Evolutionary conservation across 2,888 invertebrate genomes (phyloP), one percentile per base, ranked within the genome.

Genomic region (Sesia apiformis): DNA sequence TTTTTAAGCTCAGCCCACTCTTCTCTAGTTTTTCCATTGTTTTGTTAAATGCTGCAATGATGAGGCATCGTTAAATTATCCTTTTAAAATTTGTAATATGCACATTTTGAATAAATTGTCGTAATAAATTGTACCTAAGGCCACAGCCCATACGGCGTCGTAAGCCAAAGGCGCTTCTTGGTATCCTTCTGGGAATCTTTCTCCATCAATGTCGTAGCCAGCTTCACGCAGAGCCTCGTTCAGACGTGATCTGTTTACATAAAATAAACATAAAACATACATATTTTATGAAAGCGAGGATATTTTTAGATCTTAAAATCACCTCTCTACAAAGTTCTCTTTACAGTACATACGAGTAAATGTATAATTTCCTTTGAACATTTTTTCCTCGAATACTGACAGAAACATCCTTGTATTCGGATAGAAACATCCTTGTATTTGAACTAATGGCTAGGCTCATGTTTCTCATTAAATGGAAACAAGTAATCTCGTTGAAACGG

Each of bases 101-200:
- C 0, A n/a, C 5, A 5, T 43, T 5, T 43, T 1, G 5, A 43
- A 43, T 5, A 43, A n/a, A 43, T 43, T 5, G 8, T 43, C 6
- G 8, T 43, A 43, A 8, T 52, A 52, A 23, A 23, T 23, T 23
- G 38, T 84, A 95, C 95, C 98, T 73, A 99, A 89, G 46, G 99
- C 99, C 41, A 99, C 95, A 49, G 99, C 97, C 99, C 99, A 99
- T 52, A 99, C 97, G 5, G 99, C 99, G 84, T 99, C 99, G 78
- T 99, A 99, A 51, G 99, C 99, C 56, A 99, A 86, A 0, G 99
- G 99, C 4, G 99, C 99, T 86, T 99, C 99, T 74, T 97, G 97
- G 84, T 98, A 98, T 6, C 98, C 98, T 79, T 96, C 97, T 3
- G 97, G 97, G 82, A 94, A 96, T 60, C 95, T 91, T 73, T 95